These are phyloP conservation scores for Aphelinus certus DNA, from an alignment of 1,140 invertebrate genomes.

Conservation along the genomic window DNA sequence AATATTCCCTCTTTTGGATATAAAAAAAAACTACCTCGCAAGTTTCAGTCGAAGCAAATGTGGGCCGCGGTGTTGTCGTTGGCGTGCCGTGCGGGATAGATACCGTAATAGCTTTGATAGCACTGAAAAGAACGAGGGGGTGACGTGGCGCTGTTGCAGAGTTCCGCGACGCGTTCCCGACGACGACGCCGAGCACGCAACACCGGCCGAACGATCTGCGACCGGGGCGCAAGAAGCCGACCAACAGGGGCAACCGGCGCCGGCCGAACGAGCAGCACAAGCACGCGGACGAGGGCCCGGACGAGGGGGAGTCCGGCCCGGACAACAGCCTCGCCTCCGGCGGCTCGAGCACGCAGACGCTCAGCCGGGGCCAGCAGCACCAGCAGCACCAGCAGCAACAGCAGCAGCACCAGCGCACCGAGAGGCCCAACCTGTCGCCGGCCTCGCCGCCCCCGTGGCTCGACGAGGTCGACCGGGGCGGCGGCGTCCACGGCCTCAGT, in stretches of 20 bases:
- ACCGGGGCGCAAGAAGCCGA: constrained; percentile 29
- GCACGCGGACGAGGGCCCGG: background rate
- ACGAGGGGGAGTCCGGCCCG: background rate
- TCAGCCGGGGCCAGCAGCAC: constrained; percentile 19
- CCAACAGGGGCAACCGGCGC: background rate
- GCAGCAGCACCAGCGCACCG: constrained; percentile 23
- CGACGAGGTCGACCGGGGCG: background rate
- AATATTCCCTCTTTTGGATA: too few relatives aligned
- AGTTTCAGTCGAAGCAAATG: too few relatives aligned
- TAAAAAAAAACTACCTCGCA: too few relatives aligned
- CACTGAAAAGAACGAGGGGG: too few relatives aligned
- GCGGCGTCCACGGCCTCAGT: background rate
- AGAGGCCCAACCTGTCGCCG: background rate
- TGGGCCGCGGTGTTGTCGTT: too few relatives aligned
- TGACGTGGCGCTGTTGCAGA: constrained; percentile 1
- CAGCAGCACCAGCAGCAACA: background rate
- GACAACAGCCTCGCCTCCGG: background rate
- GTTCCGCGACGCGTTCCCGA: constrained; percentile 25
- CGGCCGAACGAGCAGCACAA: background rate
- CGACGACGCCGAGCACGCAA: constrained; percentile 28
- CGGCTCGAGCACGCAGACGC: constrained; percentile 17
- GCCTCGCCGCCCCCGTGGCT: constrained; percentile 29
- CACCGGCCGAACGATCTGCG: constrained; percentile 32
- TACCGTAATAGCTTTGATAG: too few relatives aligned
- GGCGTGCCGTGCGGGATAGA: too few relatives aligned